These are phyloP conservation scores for Takifugu rubripes DNA, from an alignment of 2,797 vertebrate species.

Conservation along the genomic window DNA sequence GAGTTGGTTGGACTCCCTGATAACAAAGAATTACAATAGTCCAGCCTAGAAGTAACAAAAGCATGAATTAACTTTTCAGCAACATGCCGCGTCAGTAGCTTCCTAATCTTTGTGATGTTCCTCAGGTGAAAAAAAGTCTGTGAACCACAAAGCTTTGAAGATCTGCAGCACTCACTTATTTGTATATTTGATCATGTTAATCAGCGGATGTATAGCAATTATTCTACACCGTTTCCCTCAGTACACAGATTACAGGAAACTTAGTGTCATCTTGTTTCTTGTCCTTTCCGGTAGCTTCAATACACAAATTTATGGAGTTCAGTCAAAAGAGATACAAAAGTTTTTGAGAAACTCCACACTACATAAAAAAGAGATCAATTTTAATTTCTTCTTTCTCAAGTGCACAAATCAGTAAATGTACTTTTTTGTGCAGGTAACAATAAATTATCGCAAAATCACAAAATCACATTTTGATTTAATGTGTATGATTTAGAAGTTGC, in stretches of 20 bases:
- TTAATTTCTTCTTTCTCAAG: neutral
- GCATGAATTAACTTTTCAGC: too few relatives aligned
- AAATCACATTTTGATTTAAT: too few relatives aligned
- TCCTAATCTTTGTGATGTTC: slow-evolving; percentile 19
- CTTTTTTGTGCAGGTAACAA: too few relatives aligned
- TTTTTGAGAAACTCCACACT: slow-evolving; percentile 3
- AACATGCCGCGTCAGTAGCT: too few relatives aligned
- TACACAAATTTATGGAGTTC: slow-evolving; percentile 38
- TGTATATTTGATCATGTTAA: slow-evolving; percentile 35
- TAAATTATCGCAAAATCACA: too few relatives aligned
- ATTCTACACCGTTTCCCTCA: slow-evolving; percentile 41
- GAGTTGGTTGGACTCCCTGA: too few relatives aligned
- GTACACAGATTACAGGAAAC: slow-evolving; percentile 33
- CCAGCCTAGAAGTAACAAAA: too few relatives aligned
- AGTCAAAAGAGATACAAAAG: slow-evolving; percentile 30
- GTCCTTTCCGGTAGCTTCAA: slow-evolving; percentile 37
- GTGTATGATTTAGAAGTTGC: too few relatives aligned
- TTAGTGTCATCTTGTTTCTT: slow-evolving; percentile 23
- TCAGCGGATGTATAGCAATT: neutral
- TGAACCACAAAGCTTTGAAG: slow-evolving; percentile 46
- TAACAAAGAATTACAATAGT: too few relatives aligned
- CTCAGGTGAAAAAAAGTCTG: slow-evolving; percentile 31
- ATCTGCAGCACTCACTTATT: slow-evolving; percentile 42
- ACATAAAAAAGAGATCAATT: slow-evolving; percentile 1
- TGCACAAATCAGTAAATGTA: neutral